Evolutionary conservation across 2,797 vertebrate species (phyloP).

Genomic region (Hipposideros larvatus): DNA sequence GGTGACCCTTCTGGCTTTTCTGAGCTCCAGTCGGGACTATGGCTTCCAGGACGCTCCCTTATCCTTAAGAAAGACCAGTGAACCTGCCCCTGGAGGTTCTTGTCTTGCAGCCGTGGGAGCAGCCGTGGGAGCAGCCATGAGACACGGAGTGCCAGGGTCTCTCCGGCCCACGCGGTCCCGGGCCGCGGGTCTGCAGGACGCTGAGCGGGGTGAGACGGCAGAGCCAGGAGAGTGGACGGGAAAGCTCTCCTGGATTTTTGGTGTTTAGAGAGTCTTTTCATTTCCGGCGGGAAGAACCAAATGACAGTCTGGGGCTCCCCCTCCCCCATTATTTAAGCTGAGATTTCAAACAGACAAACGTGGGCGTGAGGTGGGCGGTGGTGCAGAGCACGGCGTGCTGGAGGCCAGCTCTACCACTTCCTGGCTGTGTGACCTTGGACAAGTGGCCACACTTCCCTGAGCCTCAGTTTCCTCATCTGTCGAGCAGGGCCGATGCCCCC

Average conservation of each 20-base stretch:
- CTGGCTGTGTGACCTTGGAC: slow-evolving; percentile 59
- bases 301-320: not conserved
- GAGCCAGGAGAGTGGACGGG: not conserved
- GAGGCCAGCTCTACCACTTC: not conserved
- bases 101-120: not conserved
- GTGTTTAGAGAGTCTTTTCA: not conserved
- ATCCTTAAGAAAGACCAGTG: not conserved
- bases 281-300: not conserved
- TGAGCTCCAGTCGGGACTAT: not conserved
- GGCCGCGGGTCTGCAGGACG: fast-evolving
- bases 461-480: slow-evolving; percentile 24
- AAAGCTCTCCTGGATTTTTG: not conserved
- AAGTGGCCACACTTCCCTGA: not conserved
- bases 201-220: fast-evolving
- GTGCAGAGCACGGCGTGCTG: fast-evolving
- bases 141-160: fast-evolving
- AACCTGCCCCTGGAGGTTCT: not conserved
- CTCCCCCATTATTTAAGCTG: not conserved
- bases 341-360: not conserved
- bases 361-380: not conserved
- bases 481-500: not conserved
- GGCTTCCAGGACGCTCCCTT: not conserved
- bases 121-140: fast-evolving
- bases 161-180: fast-evolving
- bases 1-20: too few species aligned